Evolutionary conservation across 2,888 invertebrate genomes (phyloP).

Genomic region (Plebejus anna): DNA sequence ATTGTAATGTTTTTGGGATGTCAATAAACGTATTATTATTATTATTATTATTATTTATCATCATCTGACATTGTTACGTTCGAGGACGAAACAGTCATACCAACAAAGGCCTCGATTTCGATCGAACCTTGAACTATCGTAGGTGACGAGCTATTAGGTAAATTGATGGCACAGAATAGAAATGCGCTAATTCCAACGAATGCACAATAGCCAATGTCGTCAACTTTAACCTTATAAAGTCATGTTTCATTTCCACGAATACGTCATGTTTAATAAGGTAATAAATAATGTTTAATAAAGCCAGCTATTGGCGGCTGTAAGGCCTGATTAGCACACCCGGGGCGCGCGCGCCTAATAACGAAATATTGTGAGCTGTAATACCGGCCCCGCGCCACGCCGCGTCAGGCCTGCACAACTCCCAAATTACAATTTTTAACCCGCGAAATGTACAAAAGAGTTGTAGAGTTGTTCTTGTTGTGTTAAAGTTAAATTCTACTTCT

Average conservation of each 20-base stretch:
- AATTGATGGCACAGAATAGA: neutral
- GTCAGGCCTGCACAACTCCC: neutral
- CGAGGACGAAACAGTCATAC: neutral
- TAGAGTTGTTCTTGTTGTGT: too few relatives aligned
- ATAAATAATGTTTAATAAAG: constrained; percentile 17
- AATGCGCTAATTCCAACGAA: neutral
- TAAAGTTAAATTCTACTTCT: too few relatives aligned
- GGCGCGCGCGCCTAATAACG: neutral
- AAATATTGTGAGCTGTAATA: neutral
- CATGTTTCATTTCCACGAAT: neutral
- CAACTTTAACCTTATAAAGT: neutral
- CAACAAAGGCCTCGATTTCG: neutral
- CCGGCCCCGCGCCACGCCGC: neutral
- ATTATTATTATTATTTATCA: too few relatives aligned
- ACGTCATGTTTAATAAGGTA: constrained; percentile 11
- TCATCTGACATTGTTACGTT: neutral
- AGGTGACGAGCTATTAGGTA: neutral
- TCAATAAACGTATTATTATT: too few relatives aligned
- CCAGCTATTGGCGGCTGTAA: neutral
- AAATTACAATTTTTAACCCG: neutral
- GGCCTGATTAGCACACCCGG: neutral
- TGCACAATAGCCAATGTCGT: neutral
- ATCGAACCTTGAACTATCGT: neutral
- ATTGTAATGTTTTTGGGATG: too few relatives aligned
- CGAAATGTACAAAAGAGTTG: neutral